Percentiles rank a stretch among this genome's conserved stretches.
Evolutionary conservation across 2,113 vertebrate genomes (phyloP).

Genomic region (pig (Sus scrofa)): DNA sequence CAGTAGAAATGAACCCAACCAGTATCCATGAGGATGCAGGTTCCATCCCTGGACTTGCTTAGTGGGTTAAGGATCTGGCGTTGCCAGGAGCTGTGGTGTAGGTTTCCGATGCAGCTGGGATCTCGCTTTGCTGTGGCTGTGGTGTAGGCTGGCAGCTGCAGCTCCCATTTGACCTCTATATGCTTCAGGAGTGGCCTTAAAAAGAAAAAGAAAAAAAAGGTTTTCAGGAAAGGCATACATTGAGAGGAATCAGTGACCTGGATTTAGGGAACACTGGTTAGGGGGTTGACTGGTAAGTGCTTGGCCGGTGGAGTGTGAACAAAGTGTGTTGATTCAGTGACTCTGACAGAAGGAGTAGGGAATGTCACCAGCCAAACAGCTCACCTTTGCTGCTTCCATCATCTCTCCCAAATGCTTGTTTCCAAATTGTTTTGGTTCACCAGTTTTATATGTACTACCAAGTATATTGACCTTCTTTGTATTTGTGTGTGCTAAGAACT

Average conservation of each 20-base stretch:
- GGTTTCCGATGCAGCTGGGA: no score
- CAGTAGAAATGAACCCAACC: no score
- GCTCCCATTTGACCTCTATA: no score
- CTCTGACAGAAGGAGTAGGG: not conserved
- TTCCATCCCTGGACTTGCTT: no score
- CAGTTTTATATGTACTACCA: not conserved
- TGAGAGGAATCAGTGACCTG: not conserved
- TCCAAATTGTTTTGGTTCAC: not conserved
- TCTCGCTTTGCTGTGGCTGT: no score
- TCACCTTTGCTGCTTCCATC: not conserved
- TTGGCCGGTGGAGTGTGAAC: not conserved
- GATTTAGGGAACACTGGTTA: not conserved
- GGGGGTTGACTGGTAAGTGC: not conserved
- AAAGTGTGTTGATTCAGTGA: not conserved
- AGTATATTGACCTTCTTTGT: not conserved
- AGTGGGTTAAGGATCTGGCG: no score
- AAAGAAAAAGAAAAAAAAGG: not conserved
- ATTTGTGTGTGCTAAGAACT: not conserved
- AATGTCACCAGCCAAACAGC: not conserved
- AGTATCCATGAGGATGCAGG: no score
- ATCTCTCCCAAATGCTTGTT: not conserved
- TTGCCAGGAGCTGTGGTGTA: no score
- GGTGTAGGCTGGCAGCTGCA: no score
- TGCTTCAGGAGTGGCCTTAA: no score
- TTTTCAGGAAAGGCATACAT: not conserved